Evolutionary conservation across 1,140 invertebrate genomes (phyloP), one percentile per base, ranked within the genome.

Genomic region (Batillaria attramentaria): DNA sequence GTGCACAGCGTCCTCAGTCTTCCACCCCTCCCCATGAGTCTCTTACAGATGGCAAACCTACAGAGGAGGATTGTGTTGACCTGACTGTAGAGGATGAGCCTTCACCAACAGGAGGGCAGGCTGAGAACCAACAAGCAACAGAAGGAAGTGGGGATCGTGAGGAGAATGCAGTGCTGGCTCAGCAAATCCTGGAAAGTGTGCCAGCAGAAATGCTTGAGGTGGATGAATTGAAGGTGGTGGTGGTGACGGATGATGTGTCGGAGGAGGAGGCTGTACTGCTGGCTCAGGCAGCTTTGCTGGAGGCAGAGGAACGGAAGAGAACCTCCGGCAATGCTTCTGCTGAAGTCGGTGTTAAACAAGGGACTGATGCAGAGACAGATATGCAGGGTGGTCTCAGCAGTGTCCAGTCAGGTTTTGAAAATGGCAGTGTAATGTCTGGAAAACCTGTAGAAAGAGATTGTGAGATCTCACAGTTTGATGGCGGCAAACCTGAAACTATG

Each of bases 181-280:
- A 79, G 57, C 75, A 73, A 4, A 46, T 83, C 57, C 77, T 83
- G 8, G 65, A 77, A 8, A 80, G 46, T 57, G 77, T 79, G 1
- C 82, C 78, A 4, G 16, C 65, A 28, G 80, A 83, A 65, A 39
- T 78, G 2, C 62, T 79, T 24, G 80, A 77, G 24, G 81, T 79
- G 66, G 77, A 73, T 16, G 68, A 79, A 35, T 85, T 86, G 57
- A 84, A 86, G 37, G 80, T 87, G 13, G 79, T 88, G 65, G 83
- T 88, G 16, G 78, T 85, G 35, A 80, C 85, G 1, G 87, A 80
- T 33, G 81, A 84, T 43, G 78, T 88, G 24, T 81, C 84, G 28
- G 86, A 87, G 65, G 87, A 88, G 42, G 87, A 87, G 33, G 84
- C 83, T n/a, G 37, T 87, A 5, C 70, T 74, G 43, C 62, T 88